Percentiles rank a stretch among this genome's conserved stretches.
Evolutionary conservation across 1,140 invertebrate species (phyloP).

Genomic region (Drosophila kohkoa): DNA sequence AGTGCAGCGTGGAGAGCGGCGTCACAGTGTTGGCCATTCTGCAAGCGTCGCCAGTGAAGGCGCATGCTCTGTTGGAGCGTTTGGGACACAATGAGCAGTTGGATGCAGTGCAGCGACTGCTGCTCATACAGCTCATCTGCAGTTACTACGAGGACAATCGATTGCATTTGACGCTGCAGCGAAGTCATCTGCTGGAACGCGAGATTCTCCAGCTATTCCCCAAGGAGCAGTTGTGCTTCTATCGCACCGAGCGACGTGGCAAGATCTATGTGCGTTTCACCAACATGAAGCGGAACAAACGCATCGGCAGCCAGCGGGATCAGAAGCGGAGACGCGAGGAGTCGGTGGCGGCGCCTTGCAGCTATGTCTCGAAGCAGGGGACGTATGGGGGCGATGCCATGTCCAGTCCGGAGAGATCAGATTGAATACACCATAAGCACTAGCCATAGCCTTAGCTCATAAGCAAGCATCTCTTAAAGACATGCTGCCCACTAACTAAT

Average conservation of each 20-base stretch:
- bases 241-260: conserved; percentile 76
- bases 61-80: conserved; percentile 54
- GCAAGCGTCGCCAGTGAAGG: conserved; percentile 53
- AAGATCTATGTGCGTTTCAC: conserved; percentile 79
- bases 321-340: conserved; percentile 54
- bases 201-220: conserved; percentile 73
- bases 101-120: conserved; percentile 58
- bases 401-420: conserved; percentile 68
- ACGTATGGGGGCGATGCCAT: conserved; percentile 40
- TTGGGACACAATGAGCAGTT: conserved; percentile 59
- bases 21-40: conserved; percentile 68
- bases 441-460: not conserved
- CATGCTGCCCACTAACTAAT: not conserved
- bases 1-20: conserved; percentile 40
- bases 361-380: conserved; percentile 21
- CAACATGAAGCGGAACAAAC: conserved; percentile 77
- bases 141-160: conserved; percentile 76
- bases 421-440: conserved; percentile 42
- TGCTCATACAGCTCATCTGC: conserved; percentile 74
- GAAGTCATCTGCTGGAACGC: conserved; percentile 71
- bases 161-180: conserved; percentile 70
- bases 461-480: conserved; percentile 6
- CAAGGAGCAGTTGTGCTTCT: conserved; percentile 67
- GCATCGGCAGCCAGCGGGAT: conserved; percentile 49
- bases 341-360: conserved; percentile 1